Evolutionary conservation across 2,113 vertebrate species (phyloP).

Genomic region (Danionella cerebrum): DNA sequence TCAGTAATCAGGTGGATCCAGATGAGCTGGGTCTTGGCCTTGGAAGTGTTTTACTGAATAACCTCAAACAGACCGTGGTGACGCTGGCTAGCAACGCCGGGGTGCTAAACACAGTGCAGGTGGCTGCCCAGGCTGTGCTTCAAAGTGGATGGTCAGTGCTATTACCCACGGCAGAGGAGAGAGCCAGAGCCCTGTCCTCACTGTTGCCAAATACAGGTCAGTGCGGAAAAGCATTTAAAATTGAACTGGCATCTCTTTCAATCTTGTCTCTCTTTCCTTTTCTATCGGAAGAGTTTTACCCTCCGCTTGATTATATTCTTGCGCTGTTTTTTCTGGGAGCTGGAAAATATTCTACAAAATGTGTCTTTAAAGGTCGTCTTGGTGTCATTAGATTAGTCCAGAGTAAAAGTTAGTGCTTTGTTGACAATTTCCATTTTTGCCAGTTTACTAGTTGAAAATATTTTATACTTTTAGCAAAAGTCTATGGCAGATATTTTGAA

Average conservation of each 20-base stretch:
- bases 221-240: neutral
- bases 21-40: slow-evolving; percentile 87
- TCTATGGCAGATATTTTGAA: too few relatives aligned
- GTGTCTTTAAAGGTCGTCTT: neutral
- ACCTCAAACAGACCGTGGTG: slow-evolving; percentile 92
- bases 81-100: slow-evolving; percentile 89
- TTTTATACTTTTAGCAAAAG: too few relatives aligned
- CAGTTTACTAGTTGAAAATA: too few relatives aligned
- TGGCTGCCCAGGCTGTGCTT: slow-evolving; percentile 86
- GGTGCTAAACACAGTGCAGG: slow-evolving; percentile 86
- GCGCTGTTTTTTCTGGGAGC: too few relatives aligned
- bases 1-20: slow-evolving; percentile 93
- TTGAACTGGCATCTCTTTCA: neutral
- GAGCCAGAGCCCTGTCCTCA: slow-evolving; percentile 86
- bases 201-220: slow-evolving; percentile 88
- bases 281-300: neutral
- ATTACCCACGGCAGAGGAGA: slow-evolving; percentile 90
- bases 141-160: slow-evolving; percentile 96
- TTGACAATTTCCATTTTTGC: too few relatives aligned
- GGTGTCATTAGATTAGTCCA: neutral
- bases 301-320: too few relatives aligned
- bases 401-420: too few relatives aligned
- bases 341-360: too few relatives aligned
- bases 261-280: neutral
- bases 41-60: slow-evolving; percentile 86